phyloP scores from a whole-genome alignment of 2,888 invertebrate genomes.

The Aporophyla lueneburgensis region DNA sequence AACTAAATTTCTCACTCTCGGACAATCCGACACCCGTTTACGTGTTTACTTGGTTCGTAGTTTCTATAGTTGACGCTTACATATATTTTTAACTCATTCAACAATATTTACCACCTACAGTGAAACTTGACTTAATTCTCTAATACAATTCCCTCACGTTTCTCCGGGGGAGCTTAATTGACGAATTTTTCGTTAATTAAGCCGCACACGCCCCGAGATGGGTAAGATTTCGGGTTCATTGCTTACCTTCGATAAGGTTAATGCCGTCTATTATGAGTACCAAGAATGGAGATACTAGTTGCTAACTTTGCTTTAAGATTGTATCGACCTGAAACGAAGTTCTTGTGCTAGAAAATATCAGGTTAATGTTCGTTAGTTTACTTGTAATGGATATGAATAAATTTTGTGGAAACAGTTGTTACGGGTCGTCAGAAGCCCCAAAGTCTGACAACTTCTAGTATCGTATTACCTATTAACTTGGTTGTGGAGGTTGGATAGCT shows the following conservation, averaged over 20 bases:
- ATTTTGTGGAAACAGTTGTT: no score
- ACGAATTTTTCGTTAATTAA: conserved; percentile 49
- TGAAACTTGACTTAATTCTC: background rate
- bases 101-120: background rate
- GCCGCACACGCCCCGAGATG: conserved; percentile 5
- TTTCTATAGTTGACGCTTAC: background rate
- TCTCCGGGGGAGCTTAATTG: conserved; percentile 19
- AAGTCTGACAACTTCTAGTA: no score
- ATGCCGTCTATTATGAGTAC: background rate
- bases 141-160: conserved; percentile 34
- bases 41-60: no score
- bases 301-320: background rate
- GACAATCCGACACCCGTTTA: no score
- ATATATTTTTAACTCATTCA: background rate
- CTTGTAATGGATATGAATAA: background rate
- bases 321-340: background rate
- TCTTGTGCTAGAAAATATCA: background rate
- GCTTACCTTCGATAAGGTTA: background rate
- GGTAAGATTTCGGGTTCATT: conserved; percentile 34
- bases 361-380: background rate
- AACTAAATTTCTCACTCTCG: no score
- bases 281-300: background rate
- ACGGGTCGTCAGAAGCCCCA: no score
- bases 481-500: no score
- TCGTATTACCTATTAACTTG: no score